Conservation (phyloP, 2,888 invertebrate genomes). For the Callimorpha dominula region DNA sequence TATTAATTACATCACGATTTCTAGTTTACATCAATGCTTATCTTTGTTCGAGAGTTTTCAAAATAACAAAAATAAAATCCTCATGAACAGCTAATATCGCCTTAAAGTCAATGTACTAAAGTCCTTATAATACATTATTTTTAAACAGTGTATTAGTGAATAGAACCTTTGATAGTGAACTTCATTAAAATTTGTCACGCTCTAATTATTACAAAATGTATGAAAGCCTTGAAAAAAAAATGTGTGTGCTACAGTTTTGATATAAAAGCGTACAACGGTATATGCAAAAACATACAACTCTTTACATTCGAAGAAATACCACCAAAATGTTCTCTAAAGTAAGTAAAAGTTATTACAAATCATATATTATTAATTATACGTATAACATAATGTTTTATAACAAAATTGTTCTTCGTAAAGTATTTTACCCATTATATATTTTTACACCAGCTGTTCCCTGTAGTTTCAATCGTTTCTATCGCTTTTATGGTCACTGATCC, state of each 20-base stretch:
- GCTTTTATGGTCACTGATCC: too few relatives aligned
- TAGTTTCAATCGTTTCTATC: not conserved
- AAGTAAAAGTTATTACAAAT: constrained; percentile 37
- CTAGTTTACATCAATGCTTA: constrained; percentile 37
- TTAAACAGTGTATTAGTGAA: constrained; percentile 45
- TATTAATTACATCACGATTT: constrained; percentile 34
- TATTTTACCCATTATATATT: not conserved
- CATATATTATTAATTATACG: not conserved
- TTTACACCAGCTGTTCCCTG: not conserved
- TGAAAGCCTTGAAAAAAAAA: constrained; percentile 67
- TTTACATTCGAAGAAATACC: constrained; percentile 62
- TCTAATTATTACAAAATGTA: constrained; percentile 71
- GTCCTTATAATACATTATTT: constrained; percentile 27
- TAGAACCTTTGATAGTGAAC: constrained; percentile 55
- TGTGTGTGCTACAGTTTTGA: constrained; percentile 66
- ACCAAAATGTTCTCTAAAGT: constrained; percentile 74
- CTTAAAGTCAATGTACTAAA: constrained; percentile 20
- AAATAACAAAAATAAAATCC: constrained; percentile 42
- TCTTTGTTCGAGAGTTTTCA: constrained; percentile 48
- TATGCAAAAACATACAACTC: constrained; percentile 63
- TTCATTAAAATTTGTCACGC: constrained; percentile 70
- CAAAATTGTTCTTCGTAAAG: not conserved
- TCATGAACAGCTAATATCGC: constrained; percentile 12
- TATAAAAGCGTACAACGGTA: constrained; percentile 74
- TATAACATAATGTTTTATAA: not conserved